A percentile compares a stretch with the other conserved stretches of the same genome.
These are phyloP conservation scores for Sarcophaga variegata DNA, from an alignment of 2,888 invertebrate genomes.

Conservation along the genomic window DNA sequence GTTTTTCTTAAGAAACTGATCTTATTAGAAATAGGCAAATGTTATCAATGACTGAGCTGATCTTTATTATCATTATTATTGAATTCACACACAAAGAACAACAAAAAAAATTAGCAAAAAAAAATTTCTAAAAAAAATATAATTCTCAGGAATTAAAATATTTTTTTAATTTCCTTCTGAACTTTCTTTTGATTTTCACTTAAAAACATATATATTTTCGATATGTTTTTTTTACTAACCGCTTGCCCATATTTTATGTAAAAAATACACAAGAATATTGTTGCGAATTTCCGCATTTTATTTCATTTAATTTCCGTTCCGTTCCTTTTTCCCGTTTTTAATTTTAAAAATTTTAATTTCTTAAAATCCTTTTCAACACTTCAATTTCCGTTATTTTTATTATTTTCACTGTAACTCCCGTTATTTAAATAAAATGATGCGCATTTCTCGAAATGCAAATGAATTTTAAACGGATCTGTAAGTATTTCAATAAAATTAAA, in stretches of 20 bases:
- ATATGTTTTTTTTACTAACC: slow-evolving; percentile 44
- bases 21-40: slow-evolving; percentile 38
- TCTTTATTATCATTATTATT: slow-evolving; percentile 60
- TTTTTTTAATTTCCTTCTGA: neutral
- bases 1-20: slow-evolving; percentile 10
- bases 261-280: slow-evolving; percentile 26
- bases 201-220: no score
- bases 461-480: slow-evolving; percentile 53
- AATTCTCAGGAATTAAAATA: slow-evolving; percentile 35
- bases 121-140: neutral
- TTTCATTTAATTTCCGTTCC: slow-evolving; percentile 32
- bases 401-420: neutral
- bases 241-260: slow-evolving; percentile 43
- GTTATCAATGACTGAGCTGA: slow-evolving; percentile 62
- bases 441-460: slow-evolving; percentile 58
- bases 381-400: neutral
- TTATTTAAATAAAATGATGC: slow-evolving; percentile 43
- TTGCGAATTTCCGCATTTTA: slow-evolving; percentile 55
- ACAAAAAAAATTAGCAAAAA: neutral
- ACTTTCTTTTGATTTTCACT: neutral
- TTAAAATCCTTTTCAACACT: slow-evolving; percentile 23
- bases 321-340: slow-evolving; percentile 14
- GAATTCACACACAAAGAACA: slow-evolving; percentile 27
- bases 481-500: slow-evolving; percentile 36
- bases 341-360: neutral